Conservation (phyloP, 2,113 vertebrate species). For the Dendrocopos noguchii region DNA sequence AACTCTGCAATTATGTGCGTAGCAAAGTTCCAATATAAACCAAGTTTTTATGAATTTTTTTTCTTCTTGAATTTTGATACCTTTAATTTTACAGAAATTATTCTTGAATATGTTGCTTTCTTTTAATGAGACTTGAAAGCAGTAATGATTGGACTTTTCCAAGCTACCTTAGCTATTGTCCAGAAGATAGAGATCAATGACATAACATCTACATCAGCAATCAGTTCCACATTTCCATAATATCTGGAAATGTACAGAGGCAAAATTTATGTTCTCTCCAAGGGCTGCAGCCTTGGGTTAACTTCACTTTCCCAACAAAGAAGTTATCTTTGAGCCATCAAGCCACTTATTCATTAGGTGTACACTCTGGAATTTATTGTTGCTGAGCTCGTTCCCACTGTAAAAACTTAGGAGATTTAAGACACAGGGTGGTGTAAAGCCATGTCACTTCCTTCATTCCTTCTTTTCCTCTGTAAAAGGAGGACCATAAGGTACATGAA, state of each 20-base stretch:
- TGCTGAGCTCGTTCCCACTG: not conserved
- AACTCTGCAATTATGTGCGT: constrained; percentile 7
- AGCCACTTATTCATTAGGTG: not conserved
- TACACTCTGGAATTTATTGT: not conserved
- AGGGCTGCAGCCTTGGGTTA: not conserved
- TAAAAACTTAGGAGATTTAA: not conserved
- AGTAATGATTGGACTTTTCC: not conserved
- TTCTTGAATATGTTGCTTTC: not conserved
- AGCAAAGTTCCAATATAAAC: not conserved
- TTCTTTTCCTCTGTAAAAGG: not conserved
- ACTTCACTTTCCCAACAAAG: not conserved
- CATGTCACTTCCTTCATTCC: not conserved
- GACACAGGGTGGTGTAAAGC: not conserved
- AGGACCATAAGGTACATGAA: not conserved
- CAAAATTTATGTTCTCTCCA: not conserved
- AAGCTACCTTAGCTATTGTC: not conserved
- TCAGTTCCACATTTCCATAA: not conserved
- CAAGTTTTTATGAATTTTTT: not conserved
- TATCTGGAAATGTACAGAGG: not conserved
- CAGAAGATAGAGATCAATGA: not conserved
- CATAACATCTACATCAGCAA: not conserved
- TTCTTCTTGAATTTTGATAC: not conserved
- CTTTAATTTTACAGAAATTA: not conserved
- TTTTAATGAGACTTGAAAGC: not conserved
- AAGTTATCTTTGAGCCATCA: not conserved